Evolutionary conservation across 2,113 vertebrate genomes (phyloP).

Genomic region (Petaurus breviceps): DNA sequence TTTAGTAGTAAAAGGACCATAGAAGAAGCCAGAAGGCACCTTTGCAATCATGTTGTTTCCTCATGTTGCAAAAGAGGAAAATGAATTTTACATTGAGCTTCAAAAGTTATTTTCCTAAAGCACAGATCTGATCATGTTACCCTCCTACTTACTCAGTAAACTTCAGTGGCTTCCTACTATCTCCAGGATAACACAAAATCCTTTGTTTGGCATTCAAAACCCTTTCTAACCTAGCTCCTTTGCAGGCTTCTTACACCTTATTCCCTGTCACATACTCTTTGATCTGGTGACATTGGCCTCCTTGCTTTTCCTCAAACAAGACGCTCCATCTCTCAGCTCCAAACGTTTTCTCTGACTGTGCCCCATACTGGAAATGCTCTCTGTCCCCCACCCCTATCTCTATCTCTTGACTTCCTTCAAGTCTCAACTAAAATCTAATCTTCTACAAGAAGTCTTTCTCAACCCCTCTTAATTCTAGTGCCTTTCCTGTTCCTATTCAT

Average conservation of each 20-base stretch:
- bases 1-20: not conserved
- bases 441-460: not conserved
- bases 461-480: not conserved
- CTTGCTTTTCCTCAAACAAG: not conserved
- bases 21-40: not conserved
- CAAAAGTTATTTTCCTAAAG: not conserved
- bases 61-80: no score
- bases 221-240: not conserved
- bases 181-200: not conserved
- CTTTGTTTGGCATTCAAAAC: not conserved
- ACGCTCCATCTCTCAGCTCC: not conserved
- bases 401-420: not conserved
- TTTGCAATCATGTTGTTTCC: no score
- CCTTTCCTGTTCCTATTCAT: not conserved
- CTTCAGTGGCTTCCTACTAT: not conserved
- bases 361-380: not conserved
- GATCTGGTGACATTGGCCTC: not conserved
- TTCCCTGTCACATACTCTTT: no score
- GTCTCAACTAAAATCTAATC: not conserved
- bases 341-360: not conserved
- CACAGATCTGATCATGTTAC: not conserved
- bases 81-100: no score
- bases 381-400: not conserved
- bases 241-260: not conserved
- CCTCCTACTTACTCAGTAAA: not conserved